phyloP scores from a whole-genome alignment of 2,888 invertebrate species.

The Seladonia tumulorum region DNA sequence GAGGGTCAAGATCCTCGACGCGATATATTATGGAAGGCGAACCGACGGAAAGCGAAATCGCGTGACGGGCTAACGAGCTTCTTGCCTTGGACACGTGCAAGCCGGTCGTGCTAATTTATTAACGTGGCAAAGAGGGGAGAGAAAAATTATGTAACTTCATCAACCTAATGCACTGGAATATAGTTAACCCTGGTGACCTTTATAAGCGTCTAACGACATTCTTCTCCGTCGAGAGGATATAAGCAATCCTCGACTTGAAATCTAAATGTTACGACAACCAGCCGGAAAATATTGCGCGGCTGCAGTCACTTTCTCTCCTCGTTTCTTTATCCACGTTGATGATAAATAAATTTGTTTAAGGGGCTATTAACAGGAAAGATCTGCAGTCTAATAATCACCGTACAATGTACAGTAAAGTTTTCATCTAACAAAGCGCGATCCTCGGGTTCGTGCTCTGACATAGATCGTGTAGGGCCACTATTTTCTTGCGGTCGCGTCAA shows the following conservation, averaged over 20 bases:
- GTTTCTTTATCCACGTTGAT: neutral
- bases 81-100: constrained; percentile 13
- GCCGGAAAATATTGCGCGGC: neutral
- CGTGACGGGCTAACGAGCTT: constrained; percentile 2
- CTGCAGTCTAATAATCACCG: too few species aligned
- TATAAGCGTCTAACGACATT: neutral
- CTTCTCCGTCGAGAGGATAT: neutral
- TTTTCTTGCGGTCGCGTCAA: too few species aligned
- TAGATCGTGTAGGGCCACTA: too few species aligned
- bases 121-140: neutral
- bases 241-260: neutral
- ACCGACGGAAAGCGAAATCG: constrained; percentile 13
- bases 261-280: neutral
- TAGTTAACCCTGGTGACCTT: neutral
- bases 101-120: constrained; percentile 31
- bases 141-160: constrained; percentile 33
- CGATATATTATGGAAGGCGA: constrained; percentile 7
- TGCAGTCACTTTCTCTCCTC: neutral
- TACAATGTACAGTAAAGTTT: too few species aligned
- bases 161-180: constrained; percentile 23
- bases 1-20: neutral
- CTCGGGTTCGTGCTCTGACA: too few species aligned
- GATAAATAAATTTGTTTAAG: neutral
- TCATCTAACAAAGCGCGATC: too few species aligned
- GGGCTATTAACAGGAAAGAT: too few species aligned